phyloP scores from a whole-genome alignment of 2,888 invertebrate genomes.

The Plebejus melissa region DNA sequence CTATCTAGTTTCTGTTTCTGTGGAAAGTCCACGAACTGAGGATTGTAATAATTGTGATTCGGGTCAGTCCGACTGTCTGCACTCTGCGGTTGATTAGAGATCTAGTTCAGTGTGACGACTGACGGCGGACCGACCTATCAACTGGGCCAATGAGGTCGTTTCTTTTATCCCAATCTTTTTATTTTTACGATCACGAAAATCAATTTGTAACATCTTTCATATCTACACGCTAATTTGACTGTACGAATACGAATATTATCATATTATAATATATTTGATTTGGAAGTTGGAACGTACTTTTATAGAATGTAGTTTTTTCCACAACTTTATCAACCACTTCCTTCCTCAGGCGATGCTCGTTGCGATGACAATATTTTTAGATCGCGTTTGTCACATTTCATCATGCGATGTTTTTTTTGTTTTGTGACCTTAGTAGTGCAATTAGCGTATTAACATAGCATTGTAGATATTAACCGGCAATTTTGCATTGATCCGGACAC shows the following conservation, averaged over 20 bases:
- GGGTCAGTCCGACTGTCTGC: slow-evolving; percentile 12
- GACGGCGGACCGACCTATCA: slow-evolving; percentile 22
- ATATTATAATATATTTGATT: not conserved
- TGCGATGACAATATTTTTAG: not conserved
- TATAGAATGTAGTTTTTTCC: not conserved
- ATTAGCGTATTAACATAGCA: slow-evolving; percentile 1
- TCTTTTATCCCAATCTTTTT: not conserved
- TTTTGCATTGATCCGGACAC: not conserved
- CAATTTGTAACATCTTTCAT: not conserved
- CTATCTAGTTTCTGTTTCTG: not conserved
- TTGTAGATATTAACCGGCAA: not conserved
- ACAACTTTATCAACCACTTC: slow-evolving; percentile 6
- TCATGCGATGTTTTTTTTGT: slow-evolving; percentile 12
- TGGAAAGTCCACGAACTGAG: slow-evolving; percentile 11
- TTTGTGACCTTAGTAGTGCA: not conserved
- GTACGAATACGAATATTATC: not conserved
- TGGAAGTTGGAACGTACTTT: not conserved
- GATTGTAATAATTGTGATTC: slow-evolving; percentile 14
- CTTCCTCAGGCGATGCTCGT: slow-evolving; percentile 1
- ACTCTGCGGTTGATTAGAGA: slow-evolving; percentile 15
- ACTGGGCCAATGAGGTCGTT: not conserved
- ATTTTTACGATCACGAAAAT: not conserved
- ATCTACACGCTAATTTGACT: not conserved
- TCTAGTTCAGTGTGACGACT: slow-evolving; percentile 20
- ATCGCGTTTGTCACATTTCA: slow-evolving; percentile 3